These are phyloP conservation scores for Miniopterus natalensis DNA, from an alignment of 2,113 vertebrate species.

Conservation along the genomic window DNA sequence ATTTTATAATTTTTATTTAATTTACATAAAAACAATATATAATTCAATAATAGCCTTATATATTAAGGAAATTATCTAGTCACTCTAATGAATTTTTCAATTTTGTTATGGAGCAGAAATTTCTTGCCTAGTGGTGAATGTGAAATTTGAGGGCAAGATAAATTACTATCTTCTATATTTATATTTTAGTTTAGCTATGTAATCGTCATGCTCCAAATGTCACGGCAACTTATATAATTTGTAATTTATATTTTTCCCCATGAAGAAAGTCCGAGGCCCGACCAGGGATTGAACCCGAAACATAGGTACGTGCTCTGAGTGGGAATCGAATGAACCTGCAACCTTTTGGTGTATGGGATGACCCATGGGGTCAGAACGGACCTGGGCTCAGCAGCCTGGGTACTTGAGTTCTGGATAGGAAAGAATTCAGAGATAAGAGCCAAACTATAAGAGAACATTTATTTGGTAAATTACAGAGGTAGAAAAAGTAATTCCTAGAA, in stretches of 20 bases:
- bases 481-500: too few species aligned
- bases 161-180: not conserved
- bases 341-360: too few species aligned
- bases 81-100: not conserved
- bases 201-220: not conserved
- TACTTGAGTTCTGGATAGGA: too few species aligned
- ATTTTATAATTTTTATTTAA: not conserved
- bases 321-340: too few species aligned
- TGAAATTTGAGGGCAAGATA: not conserved
- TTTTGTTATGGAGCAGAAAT: not conserved
- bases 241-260: not conserved
- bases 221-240: not conserved
- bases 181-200: not conserved
- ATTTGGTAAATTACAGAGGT: too few species aligned
- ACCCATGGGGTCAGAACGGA: too few species aligned
- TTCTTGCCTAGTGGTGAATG: not conserved
- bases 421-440: too few species aligned
- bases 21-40: not conserved
- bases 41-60: not conserved
- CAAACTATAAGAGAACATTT: too few species aligned
- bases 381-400: too few species aligned
- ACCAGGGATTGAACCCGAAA: too few species aligned
- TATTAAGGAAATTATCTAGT: not conserved
- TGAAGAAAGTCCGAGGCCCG: not conserved
- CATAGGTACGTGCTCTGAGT: too few species aligned